Conservation (phyloP, 2,888 invertebrate species). For the Zhengitettix transpicula region DNA sequence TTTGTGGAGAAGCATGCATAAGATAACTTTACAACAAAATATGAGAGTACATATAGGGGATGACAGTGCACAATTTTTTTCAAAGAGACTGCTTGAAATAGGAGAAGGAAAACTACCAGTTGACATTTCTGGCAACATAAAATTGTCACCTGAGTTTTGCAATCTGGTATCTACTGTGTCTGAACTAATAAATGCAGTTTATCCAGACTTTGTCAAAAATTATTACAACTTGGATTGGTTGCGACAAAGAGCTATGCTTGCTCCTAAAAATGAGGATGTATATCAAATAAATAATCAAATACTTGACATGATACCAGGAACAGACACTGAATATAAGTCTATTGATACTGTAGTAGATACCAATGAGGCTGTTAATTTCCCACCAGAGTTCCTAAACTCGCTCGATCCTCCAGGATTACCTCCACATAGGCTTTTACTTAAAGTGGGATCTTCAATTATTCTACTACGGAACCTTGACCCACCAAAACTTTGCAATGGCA, state of each 20-base stretch:
- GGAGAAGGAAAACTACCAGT: not conserved
- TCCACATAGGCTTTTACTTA: not conserved
- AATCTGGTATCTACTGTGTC: not conserved
- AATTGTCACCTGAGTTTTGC: not conserved
- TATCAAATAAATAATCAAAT: not conserved
- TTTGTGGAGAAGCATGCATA: too few relatives aligned
- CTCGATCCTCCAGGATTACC: not conserved
- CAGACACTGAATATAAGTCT: not conserved
- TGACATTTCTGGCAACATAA: not conserved
- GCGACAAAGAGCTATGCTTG: not conserved
- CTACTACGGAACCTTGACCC: too few relatives aligned
- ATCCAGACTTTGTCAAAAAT: not conserved
- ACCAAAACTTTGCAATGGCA: too few relatives aligned
- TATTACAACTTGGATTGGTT: too few relatives aligned
- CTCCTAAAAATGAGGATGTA: not conserved
- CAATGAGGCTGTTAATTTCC: not conserved
- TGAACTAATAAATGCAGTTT: not conserved
- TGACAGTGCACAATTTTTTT: not conserved
- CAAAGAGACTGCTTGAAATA: not conserved
- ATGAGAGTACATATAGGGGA: not conserved
- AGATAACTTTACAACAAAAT: not conserved
- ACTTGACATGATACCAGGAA: not conserved
- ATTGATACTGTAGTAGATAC: not conserved
- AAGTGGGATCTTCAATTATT: not conserved
- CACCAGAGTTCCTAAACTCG: too few relatives aligned